Evolutionary conservation across 2,888 invertebrate species (phyloP).

Genomic region (Mythimna lalbum): DNA sequence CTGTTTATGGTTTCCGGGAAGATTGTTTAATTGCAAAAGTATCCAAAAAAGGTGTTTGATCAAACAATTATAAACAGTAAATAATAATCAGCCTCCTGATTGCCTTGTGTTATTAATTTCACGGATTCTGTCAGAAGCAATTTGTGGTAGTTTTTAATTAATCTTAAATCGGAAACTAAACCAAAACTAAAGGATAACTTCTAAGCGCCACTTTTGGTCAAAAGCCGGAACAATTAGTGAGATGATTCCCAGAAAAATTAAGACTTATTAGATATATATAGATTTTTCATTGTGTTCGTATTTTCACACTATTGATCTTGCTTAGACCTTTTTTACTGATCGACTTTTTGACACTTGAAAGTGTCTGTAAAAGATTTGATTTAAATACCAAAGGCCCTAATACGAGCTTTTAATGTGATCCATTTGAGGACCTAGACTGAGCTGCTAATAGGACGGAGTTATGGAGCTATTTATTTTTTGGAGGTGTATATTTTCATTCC

Average conservation of each 20-base stretch:
- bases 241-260: neutral
- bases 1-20: neutral
- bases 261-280: neutral
- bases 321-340: neutral
- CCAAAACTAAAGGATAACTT: constrained; percentile 26
- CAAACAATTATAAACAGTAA: neutral
- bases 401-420: too few relatives aligned
- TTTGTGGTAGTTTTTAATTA: constrained; percentile 47
- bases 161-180: neutral
- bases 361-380: too few relatives aligned
- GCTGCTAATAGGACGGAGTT: too few relatives aligned
- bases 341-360: too few relatives aligned
- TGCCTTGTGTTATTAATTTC: constrained; percentile 37
- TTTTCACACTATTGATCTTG: neutral
- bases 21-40: constrained; percentile 20
- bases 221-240: neutral
- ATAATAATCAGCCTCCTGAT: constrained; percentile 8
- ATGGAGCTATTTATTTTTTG: too few relatives aligned
- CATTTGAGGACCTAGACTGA: too few relatives aligned
- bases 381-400: too few relatives aligned
- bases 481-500: too few relatives aligned
- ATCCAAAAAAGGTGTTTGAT: constrained; percentile 1
- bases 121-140: constrained; percentile 49
- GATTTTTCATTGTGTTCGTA: neutral
- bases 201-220: neutral